phyloP scores from a whole-genome alignment of 2,113 vertebrate genomes.

The Passer montanus region DNA sequence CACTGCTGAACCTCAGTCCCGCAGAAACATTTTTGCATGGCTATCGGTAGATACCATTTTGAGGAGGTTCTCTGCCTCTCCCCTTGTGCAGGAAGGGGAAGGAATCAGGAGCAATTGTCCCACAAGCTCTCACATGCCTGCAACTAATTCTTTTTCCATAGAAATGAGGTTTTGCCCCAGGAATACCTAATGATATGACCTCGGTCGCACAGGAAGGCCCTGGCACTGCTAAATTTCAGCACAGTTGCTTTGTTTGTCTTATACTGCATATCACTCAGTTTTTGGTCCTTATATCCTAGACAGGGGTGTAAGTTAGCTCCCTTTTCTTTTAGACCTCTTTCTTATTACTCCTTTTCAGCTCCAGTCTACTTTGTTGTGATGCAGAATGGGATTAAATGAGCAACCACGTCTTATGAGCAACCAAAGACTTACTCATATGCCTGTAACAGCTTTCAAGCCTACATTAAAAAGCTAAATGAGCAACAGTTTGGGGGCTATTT shows the following conservation, averaged over 20 bases:
- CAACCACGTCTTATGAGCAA: neutral
- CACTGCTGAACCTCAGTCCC: neutral
- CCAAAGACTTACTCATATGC: neutral
- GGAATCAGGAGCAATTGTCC: neutral
- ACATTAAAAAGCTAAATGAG: neutral
- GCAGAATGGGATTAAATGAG: neutral
- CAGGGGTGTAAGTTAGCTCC: neutral
- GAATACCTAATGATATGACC: neutral
- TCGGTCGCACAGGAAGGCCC: neutral
- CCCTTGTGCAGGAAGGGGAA: neutral
- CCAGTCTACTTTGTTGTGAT: neutral
- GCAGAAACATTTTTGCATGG: neutral
- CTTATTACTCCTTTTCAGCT: neutral
- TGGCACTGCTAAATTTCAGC: neutral
- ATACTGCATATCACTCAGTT: neutral
- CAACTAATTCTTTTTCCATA: neutral
- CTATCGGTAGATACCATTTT: rapidly evolving
- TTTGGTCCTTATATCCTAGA: neutral
- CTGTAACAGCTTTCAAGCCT: neutral
- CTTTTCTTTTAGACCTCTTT: neutral
- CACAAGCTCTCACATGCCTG: neutral
- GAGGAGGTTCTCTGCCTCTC: neutral
- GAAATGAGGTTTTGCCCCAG: neutral
- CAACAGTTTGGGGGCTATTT: neutral
- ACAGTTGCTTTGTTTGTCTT: neutral